Percentiles rank a stretch among this genome's conserved stretches.
phyloP scores from a whole-genome alignment of 2,888 invertebrate species.

The Mylabris sibirica region DNA sequence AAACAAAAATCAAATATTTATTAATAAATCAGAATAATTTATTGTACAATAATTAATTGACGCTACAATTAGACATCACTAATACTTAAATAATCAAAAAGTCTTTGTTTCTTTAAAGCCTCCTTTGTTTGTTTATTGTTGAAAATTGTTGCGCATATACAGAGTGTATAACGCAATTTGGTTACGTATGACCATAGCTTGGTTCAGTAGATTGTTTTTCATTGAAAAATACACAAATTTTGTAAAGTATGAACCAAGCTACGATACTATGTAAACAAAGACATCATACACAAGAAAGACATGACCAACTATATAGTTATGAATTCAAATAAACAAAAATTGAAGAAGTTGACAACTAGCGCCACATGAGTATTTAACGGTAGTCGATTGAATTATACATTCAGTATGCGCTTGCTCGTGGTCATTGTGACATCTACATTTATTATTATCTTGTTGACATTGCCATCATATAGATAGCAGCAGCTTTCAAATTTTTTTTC shows the following conservation, averaged over 20 bases:
- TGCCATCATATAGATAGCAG: neutral
- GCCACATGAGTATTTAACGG: neutral
- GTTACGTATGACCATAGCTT: too few species aligned
- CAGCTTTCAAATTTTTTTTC: too few species aligned
- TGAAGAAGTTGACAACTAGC: neutral
- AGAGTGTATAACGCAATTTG: too few species aligned
- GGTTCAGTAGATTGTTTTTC: too few species aligned
- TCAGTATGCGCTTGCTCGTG: neutral
- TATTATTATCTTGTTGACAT: neutral
- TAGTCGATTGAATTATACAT: neutral
- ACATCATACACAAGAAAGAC: too few species aligned
- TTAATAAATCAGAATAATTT: neutral
- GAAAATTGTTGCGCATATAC: constrained; percentile 2
- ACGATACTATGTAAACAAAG: too few species aligned
- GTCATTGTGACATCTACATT: neutral
- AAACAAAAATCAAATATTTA: neutral
- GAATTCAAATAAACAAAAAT: too few species aligned
- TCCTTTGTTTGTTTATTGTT: neutral
- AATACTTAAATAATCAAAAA: neutral
- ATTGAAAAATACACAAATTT: too few species aligned
- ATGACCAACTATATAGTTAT: too few species aligned
- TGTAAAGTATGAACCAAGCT: too few species aligned
- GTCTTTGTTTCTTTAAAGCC: neutral
- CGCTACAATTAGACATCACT: neutral
- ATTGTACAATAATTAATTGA: neutral